These are phyloP conservation scores for Trichonephila inaurata DNA, from an alignment of 1,140 invertebrate genomes.

Conservation along the genomic window DNA sequence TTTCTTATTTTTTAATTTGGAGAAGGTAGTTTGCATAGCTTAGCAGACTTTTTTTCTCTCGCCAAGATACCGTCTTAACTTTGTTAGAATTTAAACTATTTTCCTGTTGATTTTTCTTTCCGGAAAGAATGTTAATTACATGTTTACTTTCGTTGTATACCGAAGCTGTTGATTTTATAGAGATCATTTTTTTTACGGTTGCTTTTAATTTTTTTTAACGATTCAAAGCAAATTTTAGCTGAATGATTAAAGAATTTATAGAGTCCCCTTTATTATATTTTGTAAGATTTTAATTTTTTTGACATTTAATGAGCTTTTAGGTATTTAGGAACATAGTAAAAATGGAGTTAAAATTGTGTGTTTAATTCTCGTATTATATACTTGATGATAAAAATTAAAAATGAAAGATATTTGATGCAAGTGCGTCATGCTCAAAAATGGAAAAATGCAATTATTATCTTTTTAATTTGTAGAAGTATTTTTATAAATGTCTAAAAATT, in stretches of 20 bases:
- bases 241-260: constrained; percentile 6
- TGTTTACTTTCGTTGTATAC: not conserved
- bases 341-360: not conserved
- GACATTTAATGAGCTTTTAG: not conserved
- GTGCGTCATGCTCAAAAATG: too few species aligned
- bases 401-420: too few species aligned
- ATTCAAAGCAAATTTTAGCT: not conserved
- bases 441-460: too few species aligned
- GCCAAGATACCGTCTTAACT: not conserved
- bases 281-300: not conserved
- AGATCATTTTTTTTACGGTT: not conserved
- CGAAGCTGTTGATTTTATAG: not conserved
- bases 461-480: too few species aligned
- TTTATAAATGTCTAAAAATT: too few species aligned
- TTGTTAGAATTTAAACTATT: constrained; percentile 19
- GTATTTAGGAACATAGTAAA: not conserved
- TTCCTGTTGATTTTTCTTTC: not conserved
- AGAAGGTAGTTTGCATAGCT: constrained; percentile 11
- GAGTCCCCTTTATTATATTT: not conserved
- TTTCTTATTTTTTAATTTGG: constrained; percentile 4
- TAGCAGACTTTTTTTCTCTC: not conserved
- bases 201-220: not conserved
- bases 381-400: too few species aligned
- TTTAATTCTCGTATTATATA: not conserved
- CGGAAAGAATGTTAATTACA: constrained; percentile 2